phyloP scores from a whole-genome alignment of 2,797 vertebrate genomes.

The Pteronotus mesoamericanus region DNA sequence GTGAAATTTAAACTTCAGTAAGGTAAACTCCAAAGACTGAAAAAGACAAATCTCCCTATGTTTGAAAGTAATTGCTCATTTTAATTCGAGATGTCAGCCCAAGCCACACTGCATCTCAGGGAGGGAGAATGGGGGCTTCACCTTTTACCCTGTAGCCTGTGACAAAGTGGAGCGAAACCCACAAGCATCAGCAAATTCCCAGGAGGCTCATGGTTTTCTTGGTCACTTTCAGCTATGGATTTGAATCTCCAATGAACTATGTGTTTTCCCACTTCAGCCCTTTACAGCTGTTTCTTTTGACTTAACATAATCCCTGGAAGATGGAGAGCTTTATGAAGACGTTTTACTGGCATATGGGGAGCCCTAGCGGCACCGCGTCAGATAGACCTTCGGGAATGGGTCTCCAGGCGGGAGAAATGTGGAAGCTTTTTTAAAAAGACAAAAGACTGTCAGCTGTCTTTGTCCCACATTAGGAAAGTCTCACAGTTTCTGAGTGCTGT shows the following conservation, averaged over 20 bases:
- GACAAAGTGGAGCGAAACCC: neutral
- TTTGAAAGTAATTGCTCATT: neutral
- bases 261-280: neutral
- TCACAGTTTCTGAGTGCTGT: neutral
- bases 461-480: neutral
- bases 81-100: neutral
- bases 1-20: constrained; percentile 33
- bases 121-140: neutral
- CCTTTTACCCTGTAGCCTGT: rapidly evolving
- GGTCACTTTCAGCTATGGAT: neutral
- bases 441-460: neutral
- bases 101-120: neutral
- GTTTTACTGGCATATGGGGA: neutral
- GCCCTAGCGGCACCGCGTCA: neutral
- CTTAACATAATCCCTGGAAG: neutral
- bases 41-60: neutral
- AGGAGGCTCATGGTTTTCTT: neutral
- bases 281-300: neutral
- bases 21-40: neutral
- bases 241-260: neutral
- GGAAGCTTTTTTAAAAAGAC: neutral
- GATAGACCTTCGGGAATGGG: neutral
- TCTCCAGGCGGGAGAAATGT: neutral
- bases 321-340: neutral
- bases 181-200: neutral